Percentiles rank a stretch among this genome's conserved stretches.
phyloP scores from a whole-genome alignment of 2,113 vertebrate species.

The Neolamprologus tretocephalus region DNA sequence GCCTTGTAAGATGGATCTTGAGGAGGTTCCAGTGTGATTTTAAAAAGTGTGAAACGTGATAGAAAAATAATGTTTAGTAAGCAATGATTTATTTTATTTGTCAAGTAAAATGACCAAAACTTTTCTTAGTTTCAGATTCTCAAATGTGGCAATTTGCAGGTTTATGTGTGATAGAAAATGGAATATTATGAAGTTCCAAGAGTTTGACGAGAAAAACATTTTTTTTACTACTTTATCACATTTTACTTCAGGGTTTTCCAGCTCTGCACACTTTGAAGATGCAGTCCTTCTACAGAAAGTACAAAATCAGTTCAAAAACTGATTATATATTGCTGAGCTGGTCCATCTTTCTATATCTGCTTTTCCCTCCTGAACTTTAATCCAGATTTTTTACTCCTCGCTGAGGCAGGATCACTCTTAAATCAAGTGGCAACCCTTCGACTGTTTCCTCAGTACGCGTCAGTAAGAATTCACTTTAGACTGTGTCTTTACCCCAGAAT shows the following conservation, averaged over 20 bases:
- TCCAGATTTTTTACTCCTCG: background rate
- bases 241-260: background rate
- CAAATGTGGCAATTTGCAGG: background rate
- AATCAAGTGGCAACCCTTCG: background rate
- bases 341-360: background rate
- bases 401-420: background rate
- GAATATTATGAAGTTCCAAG: background rate
- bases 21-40: background rate
- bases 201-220: background rate
- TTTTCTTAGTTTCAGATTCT: background rate
- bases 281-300: background rate
- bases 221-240: background rate
- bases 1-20: background rate
- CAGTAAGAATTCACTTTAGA: background rate
- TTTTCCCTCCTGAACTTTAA: background rate
- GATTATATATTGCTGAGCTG: background rate
- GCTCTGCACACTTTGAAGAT: background rate
- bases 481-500: background rate
- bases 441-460: background rate
- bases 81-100: background rate
- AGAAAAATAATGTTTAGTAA: background rate
- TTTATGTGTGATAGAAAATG: background rate
- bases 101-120: background rate
- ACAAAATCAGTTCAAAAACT: background rate
- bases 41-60: background rate